Evolutionary conservation across 2,113 vertebrate species (phyloP), one percentile per base, ranked within the genome.

Genomic region (Castor canadensis): DNA sequence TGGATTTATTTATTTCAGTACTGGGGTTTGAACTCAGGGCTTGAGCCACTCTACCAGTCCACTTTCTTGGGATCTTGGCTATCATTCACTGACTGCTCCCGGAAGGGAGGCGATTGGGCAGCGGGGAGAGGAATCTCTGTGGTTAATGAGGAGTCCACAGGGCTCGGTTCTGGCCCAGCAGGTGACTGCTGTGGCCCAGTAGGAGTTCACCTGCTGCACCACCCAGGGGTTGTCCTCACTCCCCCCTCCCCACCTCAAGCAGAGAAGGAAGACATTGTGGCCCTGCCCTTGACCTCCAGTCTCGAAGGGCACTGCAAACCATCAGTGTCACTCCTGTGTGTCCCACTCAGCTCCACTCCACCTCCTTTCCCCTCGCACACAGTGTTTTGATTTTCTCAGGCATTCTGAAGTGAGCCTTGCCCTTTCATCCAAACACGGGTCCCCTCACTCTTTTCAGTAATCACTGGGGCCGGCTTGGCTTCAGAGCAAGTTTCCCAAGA

Each of bases 391-490:
- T 9, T n/a, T 9, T 22, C 71, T 9, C 26, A 49, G 62, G 26
- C 3, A 0, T 8, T 13, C 75, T 22, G 58, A 69, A 52, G 16
- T 9, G 45, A 75, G 40, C 87, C 0, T 2, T 45, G 45, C 35
- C 54, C 79, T 90, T 32, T 38, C 13, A 35, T 49, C 38, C 6
- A 3, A 9, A n/a, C 17, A 3, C 20, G 7, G 30, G 15, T 22
- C 94, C 84, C 58, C 58, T 83, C 82, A 79, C 3, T 95, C 30
- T 82, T 96, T 45, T 19, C 32, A 60, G 87, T 82, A 87, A 75
- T 86, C 82, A 24, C 49, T 80, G 40, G 75, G 89, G 52, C 32
- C 64, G n/a, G 56, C 87, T 87, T 95, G 62, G 95, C 72, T 75
- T 79, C 12, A 38, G 86, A 94, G 38, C 35, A 58, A 17, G 12